Base-by-base conservation (phyloP, 2,888 invertebrate genomes). In the Monopis laevigella region DNA sequence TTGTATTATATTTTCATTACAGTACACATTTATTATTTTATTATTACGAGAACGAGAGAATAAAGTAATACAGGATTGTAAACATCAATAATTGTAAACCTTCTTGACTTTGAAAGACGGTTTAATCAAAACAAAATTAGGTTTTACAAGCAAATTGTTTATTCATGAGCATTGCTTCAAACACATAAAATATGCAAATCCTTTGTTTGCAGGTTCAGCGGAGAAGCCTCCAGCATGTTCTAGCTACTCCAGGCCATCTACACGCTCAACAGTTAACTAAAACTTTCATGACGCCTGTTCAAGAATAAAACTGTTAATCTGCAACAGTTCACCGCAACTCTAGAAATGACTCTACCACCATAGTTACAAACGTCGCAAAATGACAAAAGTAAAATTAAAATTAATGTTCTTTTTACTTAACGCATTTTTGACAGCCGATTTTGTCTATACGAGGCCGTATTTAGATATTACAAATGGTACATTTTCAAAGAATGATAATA, bases 381-480 rank as follows among this genome's bases (percentile, higher is more conserved):
- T 80, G 80, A 78, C 80, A 40, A 78, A 77, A 61, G 75, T 80
- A 7, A 78, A 77, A 55, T 67, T 80, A 63, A 80, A 80, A 63
- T 61, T 77, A 13, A 72, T 78, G 68, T 77, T 72, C 48, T 77
- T 63, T 48, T 61, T 78, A 11, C 51, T 80, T 3, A 74, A 72
- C 46, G 63, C 66, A 8, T 58, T 78, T 11, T 48, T 77, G 16
- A 65, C 72, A 6, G 70, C 68, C 0, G 74, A 77, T 45, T 62
- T 74, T 44, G 66, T 74, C 2, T 62, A 72, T 42, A 65, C 73
- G 1, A 54, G 77, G 17, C 80, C 78, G 0, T 68, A 72, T 46
- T 65, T 71, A 2, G 47, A 58, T 12, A 48, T 45, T 19, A 70
- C 66, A 40, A 49, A 54, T 70, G 24, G 14, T 34, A 14, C 32